Conservation (phyloP, 2,888 invertebrate species). For the Drosophila subsilvestris region DNA sequence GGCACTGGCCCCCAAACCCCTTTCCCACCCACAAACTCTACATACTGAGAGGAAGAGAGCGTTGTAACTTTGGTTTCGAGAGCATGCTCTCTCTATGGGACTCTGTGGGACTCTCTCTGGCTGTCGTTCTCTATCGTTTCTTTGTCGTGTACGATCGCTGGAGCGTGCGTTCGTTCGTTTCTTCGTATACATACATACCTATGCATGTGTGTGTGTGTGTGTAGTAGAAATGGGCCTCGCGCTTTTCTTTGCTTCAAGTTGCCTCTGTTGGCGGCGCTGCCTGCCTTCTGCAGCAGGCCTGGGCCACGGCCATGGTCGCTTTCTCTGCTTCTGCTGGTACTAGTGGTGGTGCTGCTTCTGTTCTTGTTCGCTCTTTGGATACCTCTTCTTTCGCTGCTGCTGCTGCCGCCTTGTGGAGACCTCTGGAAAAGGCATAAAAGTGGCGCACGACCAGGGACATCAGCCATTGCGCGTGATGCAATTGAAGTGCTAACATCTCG, state of each 20-base stretch:
- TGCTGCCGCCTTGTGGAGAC: constrained; percentile 70
- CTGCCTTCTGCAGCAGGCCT: constrained; percentile 17
- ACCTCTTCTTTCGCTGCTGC: constrained; percentile 48
- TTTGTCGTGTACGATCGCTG: constrained; percentile 40
- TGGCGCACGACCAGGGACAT: constrained; percentile 83
- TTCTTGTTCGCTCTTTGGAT: constrained; percentile 26
- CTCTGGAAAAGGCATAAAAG: constrained; percentile 84
- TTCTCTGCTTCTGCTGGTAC: constrained; percentile 32
- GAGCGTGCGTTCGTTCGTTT: constrained; percentile 46
- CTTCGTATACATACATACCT: neutral
- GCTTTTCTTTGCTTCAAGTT: constrained; percentile 62
- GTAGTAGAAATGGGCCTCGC: constrained; percentile 74
- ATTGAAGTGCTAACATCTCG: constrained; percentile 84
- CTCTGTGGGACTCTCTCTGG: constrained; percentile 2
- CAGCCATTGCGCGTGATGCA: constrained; percentile 85
- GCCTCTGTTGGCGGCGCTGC: constrained; percentile 10
- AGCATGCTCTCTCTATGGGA: constrained; percentile 32
- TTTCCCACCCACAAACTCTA: constrained; percentile 43
- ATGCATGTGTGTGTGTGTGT: constrained; percentile 25
- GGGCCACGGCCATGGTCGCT: constrained; percentile 27
- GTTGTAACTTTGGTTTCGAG: constrained; percentile 58
- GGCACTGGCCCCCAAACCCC: constrained; percentile 9
- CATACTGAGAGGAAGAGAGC: constrained; percentile 39
- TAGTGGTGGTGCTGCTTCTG: constrained; percentile 41
- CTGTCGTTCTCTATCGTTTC: constrained; percentile 51